Evolutionary conservation across 2,113 vertebrate species (phyloP).

Genomic region (Micronycteris hirsuta): DNA sequence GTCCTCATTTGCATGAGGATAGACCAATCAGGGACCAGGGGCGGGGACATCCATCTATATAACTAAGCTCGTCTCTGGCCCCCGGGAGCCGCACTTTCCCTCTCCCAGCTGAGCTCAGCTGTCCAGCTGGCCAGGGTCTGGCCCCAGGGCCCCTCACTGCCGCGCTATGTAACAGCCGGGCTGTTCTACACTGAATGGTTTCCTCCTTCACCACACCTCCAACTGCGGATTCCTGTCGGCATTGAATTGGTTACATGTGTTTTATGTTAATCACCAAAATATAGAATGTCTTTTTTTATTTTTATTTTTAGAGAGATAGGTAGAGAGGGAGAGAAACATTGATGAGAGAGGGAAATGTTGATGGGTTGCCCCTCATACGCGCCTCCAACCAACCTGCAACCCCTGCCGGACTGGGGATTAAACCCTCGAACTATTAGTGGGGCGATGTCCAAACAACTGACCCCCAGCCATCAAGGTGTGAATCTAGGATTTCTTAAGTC

Average conservation of each 20-base stretch:
- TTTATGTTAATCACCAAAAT: slow-evolving; percentile 34
- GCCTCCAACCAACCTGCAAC: too few relatives aligned
- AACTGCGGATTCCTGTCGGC: background rate
- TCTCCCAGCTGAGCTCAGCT: background rate
- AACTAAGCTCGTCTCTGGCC: background rate
- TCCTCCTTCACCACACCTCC: background rate
- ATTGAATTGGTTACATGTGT: background rate
- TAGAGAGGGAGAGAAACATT: too few relatives aligned
- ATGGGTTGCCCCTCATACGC: too few relatives aligned
- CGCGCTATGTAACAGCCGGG: too few relatives aligned
- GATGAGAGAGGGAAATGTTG: too few relatives aligned
- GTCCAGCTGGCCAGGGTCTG: background rate
- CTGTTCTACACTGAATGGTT: background rate
- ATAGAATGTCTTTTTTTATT: background rate
- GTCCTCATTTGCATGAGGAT: background rate
- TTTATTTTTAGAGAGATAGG: too few relatives aligned
- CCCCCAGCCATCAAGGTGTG: background rate
- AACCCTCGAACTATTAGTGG: too few relatives aligned
- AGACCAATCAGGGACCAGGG: background rate
- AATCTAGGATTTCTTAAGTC: slow-evolving; percentile 28
- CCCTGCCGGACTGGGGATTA: too few relatives aligned
- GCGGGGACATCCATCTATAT: background rate
- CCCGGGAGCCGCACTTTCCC: background rate
- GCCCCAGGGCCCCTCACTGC: background rate
- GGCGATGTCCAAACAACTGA: too few relatives aligned